These are phyloP conservation scores for Zaprionus davidi DNA, from an alignment of 1,140 invertebrate genomes.

Conservation along the genomic window DNA sequence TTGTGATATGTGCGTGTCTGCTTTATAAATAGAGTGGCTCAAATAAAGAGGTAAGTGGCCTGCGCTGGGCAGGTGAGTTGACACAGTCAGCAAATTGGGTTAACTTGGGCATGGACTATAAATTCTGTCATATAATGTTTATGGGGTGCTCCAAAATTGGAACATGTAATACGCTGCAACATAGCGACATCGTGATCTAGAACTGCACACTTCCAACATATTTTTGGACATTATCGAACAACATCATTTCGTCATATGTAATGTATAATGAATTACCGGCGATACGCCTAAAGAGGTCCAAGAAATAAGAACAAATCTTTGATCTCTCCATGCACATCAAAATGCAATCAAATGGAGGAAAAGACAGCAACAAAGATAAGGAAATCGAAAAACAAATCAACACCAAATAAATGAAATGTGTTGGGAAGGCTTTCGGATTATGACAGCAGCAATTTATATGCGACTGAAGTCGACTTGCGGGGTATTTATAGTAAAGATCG, in stretches of 20 bases:
- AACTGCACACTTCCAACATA: too few species aligned
- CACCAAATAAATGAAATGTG: constrained; percentile 21
- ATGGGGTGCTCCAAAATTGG: constrained; percentile 1
- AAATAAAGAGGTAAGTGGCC: constrained; percentile 64
- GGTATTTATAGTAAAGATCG: constrained; percentile 36
- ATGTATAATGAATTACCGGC: constrained; percentile 32
- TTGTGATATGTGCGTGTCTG: constrained; percentile 67
- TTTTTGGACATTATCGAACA: too few species aligned
- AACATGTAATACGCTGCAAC: neutral
- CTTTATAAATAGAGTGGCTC: constrained; percentile 77
- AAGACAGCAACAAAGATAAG: constrained; percentile 2
- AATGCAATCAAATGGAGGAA: constrained; percentile 61
- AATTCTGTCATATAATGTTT: constrained; percentile 53
- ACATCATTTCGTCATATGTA: neutral
- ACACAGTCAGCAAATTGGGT: constrained; percentile 41
- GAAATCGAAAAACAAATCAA: neutral
- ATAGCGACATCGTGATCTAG: too few species aligned
- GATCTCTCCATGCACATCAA: constrained; percentile 63
- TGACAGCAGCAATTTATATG: constrained; percentile 62
- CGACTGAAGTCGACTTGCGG: constrained; percentile 15
- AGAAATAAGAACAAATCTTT: constrained; percentile 39
- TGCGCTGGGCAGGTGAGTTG: constrained; percentile 67
- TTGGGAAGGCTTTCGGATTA: constrained; percentile 52
- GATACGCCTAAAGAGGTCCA: constrained; percentile 52
- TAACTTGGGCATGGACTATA: constrained; percentile 58